A percentile compares a stretch with the other conserved stretches of the same genome.
phyloP scores from a whole-genome alignment of 2,888 invertebrate species.

The Melieria picta region DNA sequence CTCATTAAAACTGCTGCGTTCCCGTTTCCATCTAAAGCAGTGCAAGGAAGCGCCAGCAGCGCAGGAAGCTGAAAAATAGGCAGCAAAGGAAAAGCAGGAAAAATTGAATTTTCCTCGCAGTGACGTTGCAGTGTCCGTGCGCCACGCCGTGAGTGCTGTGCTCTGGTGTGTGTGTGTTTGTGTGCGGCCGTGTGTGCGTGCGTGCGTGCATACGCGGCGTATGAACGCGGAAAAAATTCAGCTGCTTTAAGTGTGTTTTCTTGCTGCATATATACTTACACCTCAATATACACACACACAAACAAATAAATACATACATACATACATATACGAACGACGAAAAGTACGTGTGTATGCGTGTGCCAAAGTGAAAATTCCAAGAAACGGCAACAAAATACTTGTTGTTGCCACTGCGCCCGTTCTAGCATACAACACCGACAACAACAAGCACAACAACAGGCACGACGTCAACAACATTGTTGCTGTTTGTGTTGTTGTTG shows the following conservation, averaged over 20 bases:
- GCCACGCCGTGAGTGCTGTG: not conserved
- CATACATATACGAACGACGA: not conserved
- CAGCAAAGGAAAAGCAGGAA: no score
- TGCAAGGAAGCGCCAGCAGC: not conserved
- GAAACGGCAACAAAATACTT: not conserved
- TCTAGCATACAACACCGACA: not conserved
- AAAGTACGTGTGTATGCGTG: constrained; percentile 7
- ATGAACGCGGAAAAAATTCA: not conserved
- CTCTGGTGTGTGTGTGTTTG: not conserved
- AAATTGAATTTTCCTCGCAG: not conserved
- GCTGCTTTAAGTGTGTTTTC: not conserved
- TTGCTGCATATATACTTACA: not conserved
- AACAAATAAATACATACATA: not conserved
- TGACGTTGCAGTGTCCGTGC: not conserved
- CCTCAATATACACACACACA: not conserved
- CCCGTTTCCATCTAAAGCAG: not conserved
- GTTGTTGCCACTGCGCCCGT: not conserved
- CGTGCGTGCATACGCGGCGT: not conserved
- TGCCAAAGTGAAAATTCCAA: not conserved
- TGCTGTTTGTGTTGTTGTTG: not conserved
- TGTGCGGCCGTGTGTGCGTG: not conserved
- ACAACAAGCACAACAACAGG: not conserved
- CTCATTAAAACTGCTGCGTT: not conserved
- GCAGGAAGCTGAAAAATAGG: not conserved
- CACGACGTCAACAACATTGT: not conserved